Evolutionary conservation across 2,888 invertebrate genomes (phyloP).

Genomic region (Ectobius pallidus): DNA sequence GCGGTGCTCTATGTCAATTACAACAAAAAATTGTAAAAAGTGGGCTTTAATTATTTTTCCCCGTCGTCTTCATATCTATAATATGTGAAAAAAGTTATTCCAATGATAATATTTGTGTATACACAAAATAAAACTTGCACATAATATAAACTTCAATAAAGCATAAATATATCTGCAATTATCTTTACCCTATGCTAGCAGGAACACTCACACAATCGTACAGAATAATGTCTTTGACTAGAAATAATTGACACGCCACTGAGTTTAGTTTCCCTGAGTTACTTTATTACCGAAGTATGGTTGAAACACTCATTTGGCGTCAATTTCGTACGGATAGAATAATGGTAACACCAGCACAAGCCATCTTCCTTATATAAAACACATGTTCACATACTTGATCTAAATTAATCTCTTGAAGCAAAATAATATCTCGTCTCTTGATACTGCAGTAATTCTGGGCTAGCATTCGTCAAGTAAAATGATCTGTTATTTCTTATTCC

Average conservation of each 20-base stretch:
- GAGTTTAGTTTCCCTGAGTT: slow-evolving; percentile 27
- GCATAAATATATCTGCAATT: slow-evolving; percentile 37
- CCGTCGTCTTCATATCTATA: neutral
- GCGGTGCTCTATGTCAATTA: no score
- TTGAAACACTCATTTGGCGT: slow-evolving; percentile 9
- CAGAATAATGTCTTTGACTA: neutral
- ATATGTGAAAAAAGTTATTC: neutral
- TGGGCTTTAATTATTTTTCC: neutral
- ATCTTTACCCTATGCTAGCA: neutral
- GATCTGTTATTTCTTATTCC: no score
- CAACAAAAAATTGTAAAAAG: no score
- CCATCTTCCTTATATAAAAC: neutral
- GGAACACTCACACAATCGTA: neutral
- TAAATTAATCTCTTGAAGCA: neutral
- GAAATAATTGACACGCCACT: neutral
- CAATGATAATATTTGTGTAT: neutral
- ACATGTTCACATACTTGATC: neutral
- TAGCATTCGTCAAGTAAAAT: no score
- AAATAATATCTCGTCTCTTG: neutral
- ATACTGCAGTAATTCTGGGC: no score
- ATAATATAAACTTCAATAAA: neutral
- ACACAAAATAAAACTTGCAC: neutral
- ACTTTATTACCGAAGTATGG: neutral
- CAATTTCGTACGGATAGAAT: neutral
- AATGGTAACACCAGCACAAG: neutral